Conservation (phyloP, 2,797 vertebrate genomes). For the Lepus oiostolus region DNA sequence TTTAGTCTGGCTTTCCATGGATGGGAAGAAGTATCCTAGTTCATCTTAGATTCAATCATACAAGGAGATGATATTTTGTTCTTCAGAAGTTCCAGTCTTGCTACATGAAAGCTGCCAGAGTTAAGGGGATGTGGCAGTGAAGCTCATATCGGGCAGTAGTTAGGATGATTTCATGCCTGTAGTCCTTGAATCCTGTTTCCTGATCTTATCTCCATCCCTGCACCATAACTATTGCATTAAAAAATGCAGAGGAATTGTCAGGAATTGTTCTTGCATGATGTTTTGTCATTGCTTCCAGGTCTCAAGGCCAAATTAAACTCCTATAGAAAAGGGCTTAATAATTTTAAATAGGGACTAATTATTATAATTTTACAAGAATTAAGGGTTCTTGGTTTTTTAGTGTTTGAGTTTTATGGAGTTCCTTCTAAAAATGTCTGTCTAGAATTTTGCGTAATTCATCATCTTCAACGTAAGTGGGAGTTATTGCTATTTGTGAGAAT, state of each 20-base stretch:
- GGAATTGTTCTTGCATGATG: neutral
- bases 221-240: neutral
- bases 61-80: neutral
- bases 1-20: neutral
- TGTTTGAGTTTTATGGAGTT: conserved; percentile 5
- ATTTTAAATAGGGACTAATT: neutral
- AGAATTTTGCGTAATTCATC: neutral
- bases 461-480: neutral
- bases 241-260: neutral
- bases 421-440: neutral
- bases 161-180: neutral
- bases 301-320: neutral
- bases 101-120: neutral
- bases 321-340: neutral
- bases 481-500: neutral
- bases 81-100: neutral
- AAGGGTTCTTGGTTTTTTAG: neutral
- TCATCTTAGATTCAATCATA: neutral
- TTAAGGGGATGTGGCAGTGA: neutral
- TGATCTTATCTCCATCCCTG: neutral
- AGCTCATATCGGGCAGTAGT: neutral
- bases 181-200: neutral
- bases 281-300: neutral
- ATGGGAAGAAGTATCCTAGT: neutral
- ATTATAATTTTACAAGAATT: neutral